Conservation (phyloP, 2,113 vertebrate species). For the Axis porcinus region DNA sequence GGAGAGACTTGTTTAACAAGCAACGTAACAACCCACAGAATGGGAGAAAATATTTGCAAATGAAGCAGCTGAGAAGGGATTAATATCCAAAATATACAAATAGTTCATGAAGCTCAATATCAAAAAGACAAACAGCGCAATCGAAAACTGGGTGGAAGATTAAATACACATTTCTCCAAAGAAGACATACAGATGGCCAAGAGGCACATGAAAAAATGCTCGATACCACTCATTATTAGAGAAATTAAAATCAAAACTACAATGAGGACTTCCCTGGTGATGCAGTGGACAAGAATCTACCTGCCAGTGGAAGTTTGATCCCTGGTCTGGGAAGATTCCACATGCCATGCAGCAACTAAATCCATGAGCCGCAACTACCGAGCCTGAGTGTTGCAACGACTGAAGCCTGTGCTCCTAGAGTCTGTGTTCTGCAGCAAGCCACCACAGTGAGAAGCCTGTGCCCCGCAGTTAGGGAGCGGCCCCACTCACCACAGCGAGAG, state of each 20-base stretch:
- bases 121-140: not conserved
- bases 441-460: not conserved
- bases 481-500: too few species aligned
- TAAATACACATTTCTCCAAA: not conserved
- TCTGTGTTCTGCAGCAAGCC: not conserved
- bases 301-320: not conserved
- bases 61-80: not conserved
- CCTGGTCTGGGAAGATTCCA: not conserved
- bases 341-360: not conserved
- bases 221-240: not conserved
- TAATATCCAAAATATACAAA: not conserved
- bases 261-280: not conserved
- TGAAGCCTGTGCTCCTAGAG: not conserved
- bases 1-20: not conserved
- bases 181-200: not conserved
- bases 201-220: not conserved
- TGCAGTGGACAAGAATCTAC: not conserved
- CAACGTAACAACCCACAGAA: not conserved
- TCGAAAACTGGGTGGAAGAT: not conserved
- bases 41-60: not conserved
- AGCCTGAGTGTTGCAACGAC: not conserved
- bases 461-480: rapidly evolving
- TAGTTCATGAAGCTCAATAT: not conserved
- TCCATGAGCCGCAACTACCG: not conserved
- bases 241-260: not conserved